phyloP scores from a whole-genome alignment of 2,888 invertebrate genomes.

The Emmelina monodactyla region DNA sequence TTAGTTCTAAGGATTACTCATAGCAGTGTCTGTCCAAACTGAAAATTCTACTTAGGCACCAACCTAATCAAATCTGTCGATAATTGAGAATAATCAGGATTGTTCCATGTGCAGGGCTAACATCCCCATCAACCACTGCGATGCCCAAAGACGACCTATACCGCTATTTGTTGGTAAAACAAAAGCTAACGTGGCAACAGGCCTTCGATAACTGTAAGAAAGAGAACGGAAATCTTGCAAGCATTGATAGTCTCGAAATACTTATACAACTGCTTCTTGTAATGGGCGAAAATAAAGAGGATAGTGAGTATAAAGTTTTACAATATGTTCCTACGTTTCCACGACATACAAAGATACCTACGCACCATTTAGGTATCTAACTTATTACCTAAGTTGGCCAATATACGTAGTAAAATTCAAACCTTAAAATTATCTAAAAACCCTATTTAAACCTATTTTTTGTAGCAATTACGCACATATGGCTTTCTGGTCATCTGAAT shows the following conservation, averaged over 20 bases:
- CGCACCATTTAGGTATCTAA: too few relatives aligned
- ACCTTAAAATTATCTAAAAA: neutral
- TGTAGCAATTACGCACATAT: conserved; percentile 44
- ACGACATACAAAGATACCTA: too few relatives aligned
- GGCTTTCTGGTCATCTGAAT: conserved; percentile 49
- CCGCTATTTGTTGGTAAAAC: conserved; percentile 40
- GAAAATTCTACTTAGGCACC: too few relatives aligned
- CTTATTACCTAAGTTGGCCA: too few relatives aligned
- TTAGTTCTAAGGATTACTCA: too few relatives aligned
- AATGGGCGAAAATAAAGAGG: conserved; percentile 51
- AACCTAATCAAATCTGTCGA: too few relatives aligned
- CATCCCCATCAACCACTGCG: conserved; percentile 19
- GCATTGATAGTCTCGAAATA: conserved; percentile 33
- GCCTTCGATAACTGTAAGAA: conserved; percentile 45
- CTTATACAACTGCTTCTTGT: conserved; percentile 37
- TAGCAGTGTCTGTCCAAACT: too few relatives aligned
- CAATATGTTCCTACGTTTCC: too few relatives aligned
- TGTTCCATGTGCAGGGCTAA: too few relatives aligned
- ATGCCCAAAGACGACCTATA: conserved; percentile 44
- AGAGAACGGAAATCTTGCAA: conserved; percentile 44
- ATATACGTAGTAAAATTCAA: too few relatives aligned
- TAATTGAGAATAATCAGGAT: too few relatives aligned
- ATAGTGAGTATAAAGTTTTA: conserved; percentile 46
- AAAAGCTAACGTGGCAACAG: conserved; percentile 44
- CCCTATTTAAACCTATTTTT: conserved; percentile 11